Base-by-base conservation (phyloP, 2,888 invertebrate genomes). In the Argyra leucocephala region DNA sequence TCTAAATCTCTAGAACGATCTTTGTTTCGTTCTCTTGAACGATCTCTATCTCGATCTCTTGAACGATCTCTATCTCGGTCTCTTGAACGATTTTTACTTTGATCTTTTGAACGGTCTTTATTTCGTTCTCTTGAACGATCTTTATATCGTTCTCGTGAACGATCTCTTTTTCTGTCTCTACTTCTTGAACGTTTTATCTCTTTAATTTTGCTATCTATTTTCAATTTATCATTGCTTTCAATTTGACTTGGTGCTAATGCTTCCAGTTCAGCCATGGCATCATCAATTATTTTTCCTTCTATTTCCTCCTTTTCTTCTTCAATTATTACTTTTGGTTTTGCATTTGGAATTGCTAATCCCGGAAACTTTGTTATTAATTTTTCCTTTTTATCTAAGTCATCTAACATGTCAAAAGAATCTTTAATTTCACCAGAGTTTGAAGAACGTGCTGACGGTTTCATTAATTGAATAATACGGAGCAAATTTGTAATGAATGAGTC, bases 401-500 rank as follows among this genome's bases (percentile, higher is more conserved):
- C 63, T 65, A 0, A 66, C 66, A 15, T 67, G 59, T 5, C 69
- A 68, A n/a, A 66, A 70, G 3, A 66, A 15, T 21, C 36, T 58
- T 21, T 26, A 18, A n/a, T 22, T 15, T 37, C 36, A 18, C 9
- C 12, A 6, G 15, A 23, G 12, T 48, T 36, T 2, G 24, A 60
- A 22, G 57, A 23, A 0, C 64, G 61, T 15, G 66, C 61, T 1
- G 67, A 48, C 6, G 91, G 90, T 76, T 89, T 89, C 97, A 98
- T 97, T 73, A 95, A 92, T 73, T 96, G 92, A 69, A 99, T 97
- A 64, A 99, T 91, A 65, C 98, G 86, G 31, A 97, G 83, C 48
- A 99, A 82, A 79, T 96, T 99, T 2, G 92, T 89, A 71, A 93
- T 88, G 72, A 99, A 90, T 0, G 98, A 97, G 76, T 99, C 98